Conservation (phyloP, 2,113 vertebrate genomes). For the Australoheros scitulus region DNA sequence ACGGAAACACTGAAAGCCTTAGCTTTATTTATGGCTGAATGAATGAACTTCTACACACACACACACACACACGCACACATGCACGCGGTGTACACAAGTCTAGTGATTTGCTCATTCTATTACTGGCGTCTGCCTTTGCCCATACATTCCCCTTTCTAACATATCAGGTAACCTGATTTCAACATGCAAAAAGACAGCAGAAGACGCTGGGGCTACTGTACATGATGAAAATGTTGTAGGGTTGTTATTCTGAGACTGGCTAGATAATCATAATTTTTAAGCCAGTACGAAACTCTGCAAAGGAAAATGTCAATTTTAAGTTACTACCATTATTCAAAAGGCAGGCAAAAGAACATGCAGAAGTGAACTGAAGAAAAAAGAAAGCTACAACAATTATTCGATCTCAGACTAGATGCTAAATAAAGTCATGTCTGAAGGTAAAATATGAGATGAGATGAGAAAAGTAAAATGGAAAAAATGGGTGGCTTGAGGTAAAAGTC, state of each 20-base stretch:
- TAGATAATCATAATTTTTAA: neutral
- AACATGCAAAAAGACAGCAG: neutral
- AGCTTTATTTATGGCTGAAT: neutral
- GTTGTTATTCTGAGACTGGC: neutral
- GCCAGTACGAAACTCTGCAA: neutral
- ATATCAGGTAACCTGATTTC: neutral
- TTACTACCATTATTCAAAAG: neutral
- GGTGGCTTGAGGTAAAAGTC: constrained; percentile 40
- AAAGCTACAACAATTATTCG: constrained; percentile 43
- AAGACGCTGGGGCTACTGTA: neutral
- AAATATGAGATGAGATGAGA: constrained; percentile 22
- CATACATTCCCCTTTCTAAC: neutral
- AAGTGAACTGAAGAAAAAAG: constrained; percentile 26
- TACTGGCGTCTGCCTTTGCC: neutral
- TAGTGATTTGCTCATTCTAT: neutral
- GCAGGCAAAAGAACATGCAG: neutral
- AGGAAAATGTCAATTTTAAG: neutral
- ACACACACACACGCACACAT: no score
- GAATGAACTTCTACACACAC: neutral
- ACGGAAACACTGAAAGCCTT: neutral
- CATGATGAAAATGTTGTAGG: neutral
- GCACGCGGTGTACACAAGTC: neutral
- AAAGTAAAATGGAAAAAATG: neutral
- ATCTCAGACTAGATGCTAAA: constrained; percentile 36
- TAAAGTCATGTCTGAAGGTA: constrained; percentile 42